phyloP scores from a whole-genome alignment of 2,888 invertebrate genomes.

The Peribatodes rhomboidaria region DNA sequence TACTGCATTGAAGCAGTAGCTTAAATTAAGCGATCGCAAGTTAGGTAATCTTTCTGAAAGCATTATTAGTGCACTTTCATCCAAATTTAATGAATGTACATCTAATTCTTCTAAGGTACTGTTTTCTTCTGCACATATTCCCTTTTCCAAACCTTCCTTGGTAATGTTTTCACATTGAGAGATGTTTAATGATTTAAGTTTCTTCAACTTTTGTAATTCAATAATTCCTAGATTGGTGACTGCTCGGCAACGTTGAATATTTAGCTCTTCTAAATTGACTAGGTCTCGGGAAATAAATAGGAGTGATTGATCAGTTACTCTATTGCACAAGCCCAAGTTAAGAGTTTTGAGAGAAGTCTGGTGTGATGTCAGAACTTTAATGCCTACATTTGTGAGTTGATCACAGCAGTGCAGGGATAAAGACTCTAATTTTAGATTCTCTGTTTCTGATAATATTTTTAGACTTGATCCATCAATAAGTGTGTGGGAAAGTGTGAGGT shows the following conservation, averaged over 20 bases:
- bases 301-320: constrained; percentile 89
- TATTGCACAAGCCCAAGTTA: constrained; percentile 88
- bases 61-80: constrained; percentile 87
- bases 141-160: constrained; percentile 87
- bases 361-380: constrained; percentile 81
- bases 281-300: constrained; percentile 87
- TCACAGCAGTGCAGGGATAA: constrained; percentile 87
- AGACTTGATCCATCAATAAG: constrained; percentile 89
- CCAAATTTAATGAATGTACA: constrained; percentile 87
- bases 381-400: constrained; percentile 87
- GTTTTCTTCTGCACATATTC: constrained; percentile 85
- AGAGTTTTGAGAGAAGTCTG: constrained; percentile 86
- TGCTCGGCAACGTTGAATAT: constrained; percentile 88
- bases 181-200: constrained; percentile 87
- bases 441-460: constrained; percentile 81
- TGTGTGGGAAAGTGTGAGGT: constrained; percentile 89
- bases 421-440: constrained; percentile 81
- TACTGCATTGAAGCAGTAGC: constrained; percentile 90
- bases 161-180: constrained; percentile 89
- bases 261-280: constrained; percentile 85
- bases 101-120: constrained; percentile 82
- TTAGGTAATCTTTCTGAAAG: constrained; percentile 87
- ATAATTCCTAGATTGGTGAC: constrained; percentile 88
- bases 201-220: constrained; percentile 83
- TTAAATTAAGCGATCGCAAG: constrained; percentile 87